Evolutionary conservation across 2,888 invertebrate genomes (phyloP).

Genomic region (Ormyrus rosae): DNA sequence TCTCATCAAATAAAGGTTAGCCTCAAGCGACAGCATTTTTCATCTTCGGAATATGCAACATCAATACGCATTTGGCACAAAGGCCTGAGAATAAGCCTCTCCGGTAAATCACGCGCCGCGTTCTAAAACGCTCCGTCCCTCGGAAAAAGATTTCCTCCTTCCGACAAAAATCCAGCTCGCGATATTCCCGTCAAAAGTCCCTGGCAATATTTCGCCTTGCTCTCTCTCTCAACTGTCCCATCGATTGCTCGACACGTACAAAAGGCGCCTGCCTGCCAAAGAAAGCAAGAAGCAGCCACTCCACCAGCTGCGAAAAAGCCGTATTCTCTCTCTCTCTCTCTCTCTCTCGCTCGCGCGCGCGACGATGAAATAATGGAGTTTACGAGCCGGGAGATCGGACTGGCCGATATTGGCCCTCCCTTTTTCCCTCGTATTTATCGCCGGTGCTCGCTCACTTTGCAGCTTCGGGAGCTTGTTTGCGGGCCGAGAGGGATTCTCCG

Average conservation of each 20-base stretch:
- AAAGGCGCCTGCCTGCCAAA: not conserved
- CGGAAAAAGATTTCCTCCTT: too few species aligned
- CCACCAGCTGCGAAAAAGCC: too few species aligned
- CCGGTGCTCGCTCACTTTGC: not conserved
- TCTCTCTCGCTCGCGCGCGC: not conserved
- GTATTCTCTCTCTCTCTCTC: not conserved
- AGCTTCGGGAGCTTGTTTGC: too few species aligned
- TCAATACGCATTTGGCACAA: too few species aligned
- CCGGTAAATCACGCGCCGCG: too few species aligned
- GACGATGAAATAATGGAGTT: slow-evolving; percentile 33
- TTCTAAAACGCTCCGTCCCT: not conserved
- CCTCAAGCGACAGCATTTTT: too few species aligned
- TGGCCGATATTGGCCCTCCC: not conserved
- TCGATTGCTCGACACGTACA: not conserved
- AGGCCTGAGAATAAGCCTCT: too few species aligned
- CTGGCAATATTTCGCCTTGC: too few species aligned
- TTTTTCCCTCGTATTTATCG: not conserved
- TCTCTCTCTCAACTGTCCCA: not conserved
- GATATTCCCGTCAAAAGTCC: not conserved
- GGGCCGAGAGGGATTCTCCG: too few species aligned
- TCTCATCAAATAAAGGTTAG: too few species aligned
- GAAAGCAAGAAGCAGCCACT: not conserved
- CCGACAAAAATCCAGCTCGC: too few species aligned
- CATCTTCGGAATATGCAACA: too few species aligned
- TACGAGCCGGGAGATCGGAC: slow-evolving; percentile 13